A percentile compares a stretch with the other conserved stretches of the same genome.
Conservation (phyloP, 2,888 invertebrate genomes). For the Tipula confusa region DNA sequence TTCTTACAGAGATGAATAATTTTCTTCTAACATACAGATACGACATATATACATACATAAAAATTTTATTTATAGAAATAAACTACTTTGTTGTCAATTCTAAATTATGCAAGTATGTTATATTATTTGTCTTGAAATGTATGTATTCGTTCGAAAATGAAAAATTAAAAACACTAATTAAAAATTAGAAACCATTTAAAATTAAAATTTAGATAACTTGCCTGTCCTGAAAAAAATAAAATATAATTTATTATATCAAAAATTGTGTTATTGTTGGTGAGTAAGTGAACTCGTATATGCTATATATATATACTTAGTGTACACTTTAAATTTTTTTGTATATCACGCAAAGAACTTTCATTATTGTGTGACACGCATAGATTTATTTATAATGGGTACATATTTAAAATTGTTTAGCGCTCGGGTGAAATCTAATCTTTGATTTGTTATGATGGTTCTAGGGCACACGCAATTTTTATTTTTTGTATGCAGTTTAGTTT, state of each 20-base stretch:
- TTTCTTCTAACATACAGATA: background rate
- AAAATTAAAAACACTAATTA: background rate
- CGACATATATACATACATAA: background rate
- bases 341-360: background rate
- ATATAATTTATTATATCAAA: background rate
- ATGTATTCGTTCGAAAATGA: background rate
- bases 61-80: background rate
- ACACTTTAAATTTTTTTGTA: background rate
- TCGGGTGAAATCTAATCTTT: background rate
- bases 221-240: background rate
- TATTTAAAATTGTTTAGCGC: background rate
- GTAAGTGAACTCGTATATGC: background rate
- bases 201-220: background rate
- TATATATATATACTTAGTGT: background rate
- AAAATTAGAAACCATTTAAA: background rate
- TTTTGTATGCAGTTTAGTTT: background rate
- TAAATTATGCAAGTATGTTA: conserved; percentile 25
- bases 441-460: background rate
- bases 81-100: background rate
- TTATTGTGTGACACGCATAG: background rate
- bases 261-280: background rate
- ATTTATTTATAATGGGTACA: background rate
- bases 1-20: conserved; percentile 12
- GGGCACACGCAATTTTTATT: background rate
- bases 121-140: background rate